These are phyloP conservation scores for Tribolium freemani DNA, from an alignment of 2,888 invertebrate species.

Conservation along the genomic window DNA sequence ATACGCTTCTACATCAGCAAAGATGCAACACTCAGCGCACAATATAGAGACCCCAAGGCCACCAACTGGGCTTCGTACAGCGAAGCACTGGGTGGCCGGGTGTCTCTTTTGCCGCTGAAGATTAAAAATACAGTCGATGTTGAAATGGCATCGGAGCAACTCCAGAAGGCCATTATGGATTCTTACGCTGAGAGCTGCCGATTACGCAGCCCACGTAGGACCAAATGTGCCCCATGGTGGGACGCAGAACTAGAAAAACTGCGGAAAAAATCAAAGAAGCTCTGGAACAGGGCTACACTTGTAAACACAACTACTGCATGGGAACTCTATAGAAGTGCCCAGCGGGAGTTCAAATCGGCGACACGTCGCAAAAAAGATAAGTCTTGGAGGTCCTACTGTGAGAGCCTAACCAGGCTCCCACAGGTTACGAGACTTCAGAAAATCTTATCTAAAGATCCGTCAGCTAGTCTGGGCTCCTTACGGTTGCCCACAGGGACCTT, in stretches of 20 bases:
- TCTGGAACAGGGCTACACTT: no score
- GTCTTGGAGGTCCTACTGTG: no score
- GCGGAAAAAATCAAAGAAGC: neutral
- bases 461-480: no score
- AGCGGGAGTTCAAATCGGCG: neutral
- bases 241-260: neutral
- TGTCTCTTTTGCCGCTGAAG: neutral
- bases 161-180: neutral
- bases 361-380: no score
- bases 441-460: no score
- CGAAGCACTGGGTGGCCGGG: neutral
- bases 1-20: slow-evolving; percentile 14
- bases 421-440: no score
- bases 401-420: no score
- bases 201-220: neutral
- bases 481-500: no score
- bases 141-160: neutral
- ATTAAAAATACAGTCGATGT: neutral
- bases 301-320: no score
- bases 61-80: neutral
- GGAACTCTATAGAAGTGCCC: no score
- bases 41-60: neutral
- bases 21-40: neutral
- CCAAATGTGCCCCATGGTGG: neutral
- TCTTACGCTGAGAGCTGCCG: neutral